Evolutionary conservation across 2,797 vertebrate genomes (phyloP), one percentile per base, ranked within the genome.

Genomic region (Menidia menidia): DNA sequence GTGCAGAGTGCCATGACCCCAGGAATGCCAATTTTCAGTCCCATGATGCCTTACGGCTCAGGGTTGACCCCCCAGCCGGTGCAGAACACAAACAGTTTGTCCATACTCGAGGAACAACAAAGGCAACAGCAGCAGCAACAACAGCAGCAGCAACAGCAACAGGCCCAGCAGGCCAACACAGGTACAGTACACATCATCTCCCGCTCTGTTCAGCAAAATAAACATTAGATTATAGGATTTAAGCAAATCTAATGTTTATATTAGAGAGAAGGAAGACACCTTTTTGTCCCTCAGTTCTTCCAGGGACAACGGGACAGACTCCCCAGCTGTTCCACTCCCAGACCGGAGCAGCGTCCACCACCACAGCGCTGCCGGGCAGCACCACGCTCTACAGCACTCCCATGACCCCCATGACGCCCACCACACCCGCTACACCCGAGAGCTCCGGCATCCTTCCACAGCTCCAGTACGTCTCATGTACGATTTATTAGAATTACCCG

Each of bases 1-100:
- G 2, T 68, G 3, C 48, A 99, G 98, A 93, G 97, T 32, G 96
- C 96, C 62, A 97, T 99, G 98, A 99, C 98, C 16, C 98, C 98
- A 43, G 94, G 94, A 50, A 93, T 97, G 67, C 95, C 96, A 0
- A 94, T 99, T 51, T 99, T 99, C 76, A 99, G 98, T 91, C 98
- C 98, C 0, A 99, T 99, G 97, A 99, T 99, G 96, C 97, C 97
- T 0, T 99, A 98, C 12, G 98, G 98, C 84, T 97, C 97, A 1
- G 98, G 98, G 50, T 94, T 99, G 74, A 99, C 98, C 0, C 98
- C 98, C 0, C 98, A 99, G 81, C 98, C 98, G 31, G 96, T 99
- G 63, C 96, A 97, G 81, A 97, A 92, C 90, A 96, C 96, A 83
- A 99, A 95, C 85, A 98, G 97, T 61, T 86, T 99, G 59, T 98